Evolutionary conservation across 2,797 vertebrate genomes (phyloP).

Genomic region (Pempheris klunzingeri): DNA sequence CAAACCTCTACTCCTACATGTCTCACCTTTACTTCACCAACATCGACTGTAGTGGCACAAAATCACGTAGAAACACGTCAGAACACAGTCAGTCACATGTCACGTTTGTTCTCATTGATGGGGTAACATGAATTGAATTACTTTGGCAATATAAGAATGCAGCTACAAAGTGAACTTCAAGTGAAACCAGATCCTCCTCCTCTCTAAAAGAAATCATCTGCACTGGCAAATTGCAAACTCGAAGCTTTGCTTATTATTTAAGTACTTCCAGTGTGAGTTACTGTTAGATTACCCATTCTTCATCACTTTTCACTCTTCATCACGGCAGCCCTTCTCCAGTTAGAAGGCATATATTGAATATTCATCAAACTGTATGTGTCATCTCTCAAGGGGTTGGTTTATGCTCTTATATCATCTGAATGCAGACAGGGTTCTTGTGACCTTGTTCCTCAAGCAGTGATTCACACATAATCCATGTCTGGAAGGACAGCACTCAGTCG

Average conservation of each 20-base stretch:
- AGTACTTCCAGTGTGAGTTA: slow-evolving; percentile 35
- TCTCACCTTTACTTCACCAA: slow-evolving; percentile 3
- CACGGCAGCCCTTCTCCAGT: slow-evolving; percentile 29
- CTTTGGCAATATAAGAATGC: slow-evolving; percentile 8
- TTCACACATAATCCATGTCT: slow-evolving; percentile 67
- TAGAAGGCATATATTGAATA: slow-evolving; percentile 65
- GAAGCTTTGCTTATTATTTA: slow-evolving; percentile 32
- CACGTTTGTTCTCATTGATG: not conserved
- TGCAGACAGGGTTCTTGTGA: slow-evolving; percentile 68
- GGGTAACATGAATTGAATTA: slow-evolving; percentile 3
- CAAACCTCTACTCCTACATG: not conserved
- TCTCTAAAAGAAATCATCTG: slow-evolving; percentile 10
- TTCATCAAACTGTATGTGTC: slow-evolving; percentile 68
- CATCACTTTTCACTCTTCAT: slow-evolving; percentile 50
- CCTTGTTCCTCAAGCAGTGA: slow-evolving; percentile 66
- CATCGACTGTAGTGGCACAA: not conserved
- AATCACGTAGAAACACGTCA: not conserved
- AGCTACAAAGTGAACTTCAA: slow-evolving; percentile 15
- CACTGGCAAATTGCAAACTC: slow-evolving; percentile 11
- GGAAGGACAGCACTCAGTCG: slow-evolving; percentile 52
- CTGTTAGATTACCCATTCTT: slow-evolving; percentile 39
- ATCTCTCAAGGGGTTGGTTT: slow-evolving; percentile 66
- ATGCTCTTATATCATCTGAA: slow-evolving; percentile 68
- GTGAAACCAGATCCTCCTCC: slow-evolving; percentile 3
- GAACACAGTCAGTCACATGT: too few species aligned